Conservation (phyloP, 2,113 vertebrate genomes). For the Labrus mixtus region DNA sequence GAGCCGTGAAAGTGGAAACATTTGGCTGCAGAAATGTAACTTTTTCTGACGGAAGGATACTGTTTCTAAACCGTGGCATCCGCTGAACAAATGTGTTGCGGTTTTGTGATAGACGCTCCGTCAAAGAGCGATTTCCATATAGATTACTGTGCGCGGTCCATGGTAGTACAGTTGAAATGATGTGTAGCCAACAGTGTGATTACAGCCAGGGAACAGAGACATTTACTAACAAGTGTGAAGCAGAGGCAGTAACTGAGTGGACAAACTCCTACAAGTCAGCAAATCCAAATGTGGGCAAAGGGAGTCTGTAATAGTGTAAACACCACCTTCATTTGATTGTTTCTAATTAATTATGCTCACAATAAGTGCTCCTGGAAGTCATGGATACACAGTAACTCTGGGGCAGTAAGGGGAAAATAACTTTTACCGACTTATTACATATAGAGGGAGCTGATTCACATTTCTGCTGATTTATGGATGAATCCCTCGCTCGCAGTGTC, state of each 20-base stretch:
- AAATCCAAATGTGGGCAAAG: conserved; percentile 54
- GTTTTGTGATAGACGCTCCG: conserved; percentile 23
- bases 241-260: conserved; percentile 17
- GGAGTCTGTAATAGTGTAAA: conserved; percentile 11
- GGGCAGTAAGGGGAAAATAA: conserved; percentile 39
- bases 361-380: conserved; percentile 64
- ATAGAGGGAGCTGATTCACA: conserved; percentile 60
- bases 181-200: conserved; percentile 48
- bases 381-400: conserved; percentile 65
- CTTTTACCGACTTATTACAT: conserved; percentile 66
- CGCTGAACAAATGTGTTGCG: conserved; percentile 21
- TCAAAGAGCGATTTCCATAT: conserved; percentile 70
- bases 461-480: conserved; percentile 75
- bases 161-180: conserved; percentile 15
- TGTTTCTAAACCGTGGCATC: conserved; percentile 23
- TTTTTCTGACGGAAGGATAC: conserved; percentile 22
- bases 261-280: conserved; percentile 59
- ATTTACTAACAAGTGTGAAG: conserved; percentile 38
- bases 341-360: conserved; percentile 65
- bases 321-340: conserved; percentile 33
- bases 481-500: conserved; percentile 58
- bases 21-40: neutral
- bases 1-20: neutral
- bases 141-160: conserved; percentile 61
- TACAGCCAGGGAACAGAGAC: conserved; percentile 31